These are phyloP conservation scores for Mesaphorura yosii DNA, from an alignment of 1,140 invertebrate genomes.

Conservation along the genomic window DNA sequence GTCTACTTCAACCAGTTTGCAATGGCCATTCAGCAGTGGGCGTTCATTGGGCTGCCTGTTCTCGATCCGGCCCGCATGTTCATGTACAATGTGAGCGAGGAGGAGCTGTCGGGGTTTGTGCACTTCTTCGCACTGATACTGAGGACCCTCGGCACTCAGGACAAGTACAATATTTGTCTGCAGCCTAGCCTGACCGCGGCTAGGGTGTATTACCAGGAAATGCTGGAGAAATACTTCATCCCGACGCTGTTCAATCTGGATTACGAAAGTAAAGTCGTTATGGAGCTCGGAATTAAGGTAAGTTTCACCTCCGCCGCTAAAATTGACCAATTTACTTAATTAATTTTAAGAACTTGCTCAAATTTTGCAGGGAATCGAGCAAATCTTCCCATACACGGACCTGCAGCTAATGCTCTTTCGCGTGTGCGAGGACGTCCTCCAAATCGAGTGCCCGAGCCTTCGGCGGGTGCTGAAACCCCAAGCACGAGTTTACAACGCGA, in stretches of 20 bases:
- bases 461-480: too few relatives aligned
- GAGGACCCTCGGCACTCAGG: background rate
- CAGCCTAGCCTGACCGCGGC: background rate
- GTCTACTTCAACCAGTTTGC: constrained; percentile 4
- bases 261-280: background rate
- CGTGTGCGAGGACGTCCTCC: too few relatives aligned
- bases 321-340: too few relatives aligned
- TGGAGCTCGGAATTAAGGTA: background rate
- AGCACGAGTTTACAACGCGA: too few relatives aligned
- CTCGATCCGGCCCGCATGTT: background rate
- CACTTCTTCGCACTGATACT: background rate
- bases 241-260: constrained; percentile 2
- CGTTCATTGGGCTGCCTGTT: background rate
- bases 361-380: too few relatives aligned
- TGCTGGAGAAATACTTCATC: background rate
- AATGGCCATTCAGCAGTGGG: background rate
- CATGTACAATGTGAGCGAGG: background rate
- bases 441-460: too few relatives aligned
- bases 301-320: too few relatives aligned
- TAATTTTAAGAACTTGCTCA: too few relatives aligned
- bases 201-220: background rate
- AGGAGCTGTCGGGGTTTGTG: background rate
- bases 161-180: background rate
- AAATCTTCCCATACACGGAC: too few relatives aligned
- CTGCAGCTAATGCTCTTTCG: too few relatives aligned